Base-by-base conservation (phyloP, 2,113 vertebrate genomes). In the Orthonyx spaldingii region DNA sequence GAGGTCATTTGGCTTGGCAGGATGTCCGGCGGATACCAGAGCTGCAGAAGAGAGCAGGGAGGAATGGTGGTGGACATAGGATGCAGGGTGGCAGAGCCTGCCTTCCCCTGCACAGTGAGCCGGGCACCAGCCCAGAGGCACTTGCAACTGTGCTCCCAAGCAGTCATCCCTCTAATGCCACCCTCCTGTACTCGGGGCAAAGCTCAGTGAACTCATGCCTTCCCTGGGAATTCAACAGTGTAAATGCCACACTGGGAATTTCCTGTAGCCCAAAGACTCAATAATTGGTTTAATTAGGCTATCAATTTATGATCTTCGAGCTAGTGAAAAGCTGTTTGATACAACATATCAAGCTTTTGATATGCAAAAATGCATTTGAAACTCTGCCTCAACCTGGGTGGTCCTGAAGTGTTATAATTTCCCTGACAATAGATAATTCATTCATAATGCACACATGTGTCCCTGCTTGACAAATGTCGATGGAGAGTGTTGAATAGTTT, bases 341-440 rank as follows among this genome's bases (percentile, higher is more conserved):
- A 90, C 76, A 87, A 64, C 87, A 60, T 71, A n/a, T n/a, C n/a
- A 87, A 94, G 24, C 89, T 96, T 96, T 96, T 97, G 94, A 96
- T 92, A 95, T 92, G 93, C 56, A 94, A 95, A 96, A 95, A 93
- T 74, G 64, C 93, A 95, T 97, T 96, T 96, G 96, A 97, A 97
- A 94, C 41, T 91, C 78, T 96, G 77, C 47, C 91, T 93, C 93
- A 89, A 35, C 60, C 56, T 95, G 94, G 94, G 95, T 96, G 96
- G 96, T 69, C 96, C 65, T 94, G 77, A 91, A 93, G 30, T 60
- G 64, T 87, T 89, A 91, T 81, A 52, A 44, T 89, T 96, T 94
- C 80, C 47, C 77, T 91, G 72, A 95, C 93, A 92, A 93, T 68
- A 88, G 76, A 52, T 71, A 93, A 84, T 81, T 92, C 39, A 84